Evolutionary conservation across 1,140 invertebrate species (phyloP), one percentile per base, ranked within the genome.

Genomic region (Mycetomoellerius zeteki): DNA sequence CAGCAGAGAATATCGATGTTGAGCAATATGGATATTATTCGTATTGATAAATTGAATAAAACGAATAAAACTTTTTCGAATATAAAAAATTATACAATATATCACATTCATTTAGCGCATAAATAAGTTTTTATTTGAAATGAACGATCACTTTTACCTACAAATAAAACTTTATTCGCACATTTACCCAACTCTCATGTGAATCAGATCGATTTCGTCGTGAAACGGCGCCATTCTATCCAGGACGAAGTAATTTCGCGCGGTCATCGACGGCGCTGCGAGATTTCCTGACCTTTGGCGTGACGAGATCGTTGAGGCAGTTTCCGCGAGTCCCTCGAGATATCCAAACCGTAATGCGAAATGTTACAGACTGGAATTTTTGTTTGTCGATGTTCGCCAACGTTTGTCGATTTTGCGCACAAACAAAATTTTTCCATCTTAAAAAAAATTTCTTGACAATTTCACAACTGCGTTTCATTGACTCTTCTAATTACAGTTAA

Each of bases 241-340:
- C 37, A n/a, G 37, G 65, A 50, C 65, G 37, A 69, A 50, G 37
- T 69, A 69, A 69, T 69, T 69, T 69, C 37, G 65, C 37, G 65
- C 65, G 37, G 65, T 69, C 65, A 69, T 69, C 37, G 37, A 69
- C 21, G 65, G 37, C 65, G 65, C 37, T 37, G 65, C 65, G 65
- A 69, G 65, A 69, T 69, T 69, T 69, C 65, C 65, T 69, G 65
- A 69, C 65, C 65, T 69, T 69, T 69, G 21, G 65, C 65, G 37
- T 37, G 37, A 69, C 21, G 65, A 69, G 65, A 69, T 16, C 65
- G 37, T 69, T 27, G 65, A 69, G 37, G 65, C 65, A 47, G 65
- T 69, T 69, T 69, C 37, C 65, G 65, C 65, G 30, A 27, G 37
- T 69, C 37, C 65, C 65, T 27, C 43, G 65, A 69, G 37, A 16